Evolutionary conservation across 2,113 vertebrate species (phyloP).

Genomic region (Okapia johnstoni): DNA sequence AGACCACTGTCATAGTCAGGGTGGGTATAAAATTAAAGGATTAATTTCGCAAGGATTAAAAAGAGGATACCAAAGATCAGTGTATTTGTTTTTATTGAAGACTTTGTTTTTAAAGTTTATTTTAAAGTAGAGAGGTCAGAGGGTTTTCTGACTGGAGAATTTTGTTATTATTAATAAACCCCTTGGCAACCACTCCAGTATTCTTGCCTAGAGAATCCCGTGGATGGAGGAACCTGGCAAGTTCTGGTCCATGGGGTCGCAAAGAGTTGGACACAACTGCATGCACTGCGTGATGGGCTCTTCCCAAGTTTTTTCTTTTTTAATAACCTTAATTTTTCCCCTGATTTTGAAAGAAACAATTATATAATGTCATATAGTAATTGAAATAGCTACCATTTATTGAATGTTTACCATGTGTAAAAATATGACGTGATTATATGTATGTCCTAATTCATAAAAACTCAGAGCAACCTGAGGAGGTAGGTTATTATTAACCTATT

Average conservation of each 20-base stretch:
- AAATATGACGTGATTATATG: not conserved
- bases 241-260: not conserved
- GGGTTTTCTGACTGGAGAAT: not conserved
- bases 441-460: not conserved
- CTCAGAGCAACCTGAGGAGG: not conserved
- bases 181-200: not conserved
- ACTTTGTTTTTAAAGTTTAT: constrained; percentile 17
- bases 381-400: constrained; percentile 3
- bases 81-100: not conserved
- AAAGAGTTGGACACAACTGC: not conserved
- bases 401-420: not conserved
- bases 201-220: not conserved
- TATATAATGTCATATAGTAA: not conserved
- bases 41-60: not conserved
- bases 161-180: not conserved
- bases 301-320: constrained; percentile 6
- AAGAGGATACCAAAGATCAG: not conserved
- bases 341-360: not conserved
- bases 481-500: not conserved
- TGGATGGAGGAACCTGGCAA: not conserved
- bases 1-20: not conserved
- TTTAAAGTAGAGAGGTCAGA: not conserved
- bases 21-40: not conserved
- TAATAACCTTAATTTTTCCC: not conserved
- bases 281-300: not conserved